Evolutionary conservation across 2,797 vertebrate genomes (phyloP).

Genomic region (Rostrhamus sociabilis): DNA sequence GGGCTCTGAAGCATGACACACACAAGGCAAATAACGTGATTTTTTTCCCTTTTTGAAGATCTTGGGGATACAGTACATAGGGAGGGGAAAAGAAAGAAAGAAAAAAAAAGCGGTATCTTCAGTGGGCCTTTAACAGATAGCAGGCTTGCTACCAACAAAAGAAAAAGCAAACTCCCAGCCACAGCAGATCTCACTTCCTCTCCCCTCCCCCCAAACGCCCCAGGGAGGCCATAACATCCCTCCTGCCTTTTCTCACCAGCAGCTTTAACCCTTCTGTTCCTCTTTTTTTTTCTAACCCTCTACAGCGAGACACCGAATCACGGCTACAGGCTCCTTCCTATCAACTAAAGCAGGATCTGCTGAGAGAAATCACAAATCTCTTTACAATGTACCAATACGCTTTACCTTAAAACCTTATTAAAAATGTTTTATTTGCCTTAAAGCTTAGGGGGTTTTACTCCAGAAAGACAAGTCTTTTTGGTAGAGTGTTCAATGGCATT

Average conservation of each 20-base stretch:
- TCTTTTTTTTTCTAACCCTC: not conserved
- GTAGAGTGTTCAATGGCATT: not conserved
- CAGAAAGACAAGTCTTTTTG: not conserved
- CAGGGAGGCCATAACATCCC: not conserved
- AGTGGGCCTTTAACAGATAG: not conserved
- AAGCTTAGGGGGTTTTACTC: not conserved
- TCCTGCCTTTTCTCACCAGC: not conserved
- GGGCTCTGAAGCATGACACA: not conserved
- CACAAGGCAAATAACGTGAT: not conserved
- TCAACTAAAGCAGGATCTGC: not conserved
- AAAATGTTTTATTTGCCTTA: not conserved
- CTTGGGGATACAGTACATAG: not conserved
- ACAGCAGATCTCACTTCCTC: constrained; percentile 16
- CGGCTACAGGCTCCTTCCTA: not conserved
- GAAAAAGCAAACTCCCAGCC: not conserved
- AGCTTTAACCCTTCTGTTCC: constrained; percentile 9
- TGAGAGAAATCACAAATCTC: not conserved
- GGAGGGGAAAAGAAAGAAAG: too few relatives aligned
- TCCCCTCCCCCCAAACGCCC: not conserved
- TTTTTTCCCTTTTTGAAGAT: not conserved
- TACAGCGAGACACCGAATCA: not conserved
- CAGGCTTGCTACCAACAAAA: not conserved
- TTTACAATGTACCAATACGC: not conserved
- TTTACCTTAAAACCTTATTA: not conserved
- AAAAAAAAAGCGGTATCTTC: not conserved